Evolutionary conservation across 2,797 vertebrate genomes (phyloP).

Genomic region (Falco naumanni): DNA sequence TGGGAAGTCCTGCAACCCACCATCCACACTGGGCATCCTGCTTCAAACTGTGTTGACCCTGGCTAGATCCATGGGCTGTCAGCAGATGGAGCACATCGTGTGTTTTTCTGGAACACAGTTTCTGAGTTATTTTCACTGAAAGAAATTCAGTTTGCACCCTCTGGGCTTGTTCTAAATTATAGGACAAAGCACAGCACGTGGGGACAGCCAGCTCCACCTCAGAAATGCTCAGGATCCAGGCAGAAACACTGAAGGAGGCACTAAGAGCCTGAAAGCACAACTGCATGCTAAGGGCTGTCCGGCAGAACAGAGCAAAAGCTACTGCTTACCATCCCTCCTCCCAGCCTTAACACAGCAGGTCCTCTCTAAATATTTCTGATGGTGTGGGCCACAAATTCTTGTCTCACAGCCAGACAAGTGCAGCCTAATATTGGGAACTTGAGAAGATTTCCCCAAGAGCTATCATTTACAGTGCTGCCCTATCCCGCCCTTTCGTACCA

Average conservation of each 20-base stretch:
- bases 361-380: fast-evolving
- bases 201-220: not conserved
- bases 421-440: not conserved
- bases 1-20: not conserved
- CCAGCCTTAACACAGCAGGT: not conserved
- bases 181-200: not conserved
- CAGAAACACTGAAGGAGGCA: fast-evolving
- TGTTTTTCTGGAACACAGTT: not conserved
- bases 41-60: no score
- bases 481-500: not conserved
- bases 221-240: fast-evolving
- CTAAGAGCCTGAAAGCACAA: not conserved
- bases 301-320: fast-evolving
- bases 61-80: not conserved
- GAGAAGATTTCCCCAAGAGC: not conserved
- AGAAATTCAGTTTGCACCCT: not conserved
- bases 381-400: not conserved
- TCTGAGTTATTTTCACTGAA: not conserved
- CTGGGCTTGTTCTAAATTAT: not conserved
- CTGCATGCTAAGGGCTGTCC: not conserved
- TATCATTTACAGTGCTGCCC: not conserved
- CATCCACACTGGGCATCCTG: no score
- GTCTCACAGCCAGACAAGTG: not conserved
- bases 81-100: not conserved
- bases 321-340: not conserved